These are phyloP conservation scores for Ciconia nigra DNA, from an alignment of 2,797 vertebrate genomes.

Conservation along the genomic window DNA sequence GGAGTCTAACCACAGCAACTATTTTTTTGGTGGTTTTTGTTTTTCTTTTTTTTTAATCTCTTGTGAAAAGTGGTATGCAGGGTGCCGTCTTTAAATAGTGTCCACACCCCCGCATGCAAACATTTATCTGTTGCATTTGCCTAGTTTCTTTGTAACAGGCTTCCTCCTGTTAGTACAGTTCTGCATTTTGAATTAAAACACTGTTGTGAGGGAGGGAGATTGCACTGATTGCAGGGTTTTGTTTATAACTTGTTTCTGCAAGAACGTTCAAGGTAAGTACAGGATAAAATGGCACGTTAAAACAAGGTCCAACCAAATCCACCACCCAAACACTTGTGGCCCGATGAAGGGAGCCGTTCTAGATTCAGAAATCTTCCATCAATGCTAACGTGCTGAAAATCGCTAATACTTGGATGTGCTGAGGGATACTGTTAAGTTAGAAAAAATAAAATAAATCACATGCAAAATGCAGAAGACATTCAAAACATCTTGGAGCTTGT, in stretches of 20 bases:
- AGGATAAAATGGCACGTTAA: fast-evolving
- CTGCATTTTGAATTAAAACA: fast-evolving
- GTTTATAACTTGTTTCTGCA: background rate
- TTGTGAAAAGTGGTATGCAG: background rate
- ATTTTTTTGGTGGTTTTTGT: no score
- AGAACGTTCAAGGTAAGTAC: background rate
- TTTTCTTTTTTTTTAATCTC: no score
- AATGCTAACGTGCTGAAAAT: background rate
- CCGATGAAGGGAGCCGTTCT: background rate
- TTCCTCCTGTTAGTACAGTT: background rate
- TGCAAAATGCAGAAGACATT: background rate
- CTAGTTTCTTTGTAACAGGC: fast-evolving
- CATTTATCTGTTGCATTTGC: background rate
- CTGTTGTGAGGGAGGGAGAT: background rate
- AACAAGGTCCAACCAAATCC: background rate
- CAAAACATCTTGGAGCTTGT: background rate
- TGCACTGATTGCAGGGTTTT: background rate
- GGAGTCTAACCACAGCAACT: no score
- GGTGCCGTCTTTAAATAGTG: background rate
- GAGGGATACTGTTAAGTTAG: background rate
- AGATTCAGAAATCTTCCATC: no score
- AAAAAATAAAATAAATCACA: background rate
- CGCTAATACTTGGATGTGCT: background rate
- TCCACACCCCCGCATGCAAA: background rate
- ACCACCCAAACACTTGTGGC: background rate